Conservation (phyloP, 2,113 vertebrate genomes). For the Miniopterus natalensis region DNA sequence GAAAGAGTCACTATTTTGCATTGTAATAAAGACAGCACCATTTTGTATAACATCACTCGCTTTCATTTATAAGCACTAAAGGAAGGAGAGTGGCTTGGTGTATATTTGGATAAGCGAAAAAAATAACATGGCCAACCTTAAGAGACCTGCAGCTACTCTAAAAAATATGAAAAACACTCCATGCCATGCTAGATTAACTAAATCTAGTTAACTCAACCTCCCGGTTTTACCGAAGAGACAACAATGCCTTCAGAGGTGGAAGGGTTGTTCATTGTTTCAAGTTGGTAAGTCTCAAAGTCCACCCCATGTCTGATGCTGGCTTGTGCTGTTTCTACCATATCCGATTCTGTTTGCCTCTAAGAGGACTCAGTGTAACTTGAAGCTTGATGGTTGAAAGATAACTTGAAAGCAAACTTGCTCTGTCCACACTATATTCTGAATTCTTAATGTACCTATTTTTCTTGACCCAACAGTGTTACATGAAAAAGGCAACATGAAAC, state of each 20-base stretch:
- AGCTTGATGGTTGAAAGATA: background rate
- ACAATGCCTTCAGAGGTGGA: background rate
- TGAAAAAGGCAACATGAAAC: background rate
- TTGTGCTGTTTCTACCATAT: background rate
- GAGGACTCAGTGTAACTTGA: background rate
- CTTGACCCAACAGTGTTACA: too few relatives aligned
- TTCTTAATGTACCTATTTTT: background rate
- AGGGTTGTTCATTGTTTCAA: background rate
- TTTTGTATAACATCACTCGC: slow-evolving; percentile 20
- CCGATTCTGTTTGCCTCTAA: background rate
- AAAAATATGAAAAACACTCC: background rate
- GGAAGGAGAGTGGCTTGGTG: background rate
- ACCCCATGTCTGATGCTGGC: background rate
- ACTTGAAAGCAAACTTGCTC: background rate
- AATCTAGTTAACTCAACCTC: background rate
- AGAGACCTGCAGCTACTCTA: background rate
- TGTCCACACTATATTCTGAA: background rate
- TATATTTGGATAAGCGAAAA: background rate
- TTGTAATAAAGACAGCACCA: background rate
- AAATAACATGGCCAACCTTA: background rate
- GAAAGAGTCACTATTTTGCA: slow-evolving; percentile 44
- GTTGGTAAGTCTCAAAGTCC: background rate
- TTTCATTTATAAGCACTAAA: background rate
- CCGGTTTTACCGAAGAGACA: background rate
- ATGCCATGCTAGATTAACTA: background rate